Conservation (phyloP, 1,140 invertebrate species). For the Scaptomyza hsui region DNA sequence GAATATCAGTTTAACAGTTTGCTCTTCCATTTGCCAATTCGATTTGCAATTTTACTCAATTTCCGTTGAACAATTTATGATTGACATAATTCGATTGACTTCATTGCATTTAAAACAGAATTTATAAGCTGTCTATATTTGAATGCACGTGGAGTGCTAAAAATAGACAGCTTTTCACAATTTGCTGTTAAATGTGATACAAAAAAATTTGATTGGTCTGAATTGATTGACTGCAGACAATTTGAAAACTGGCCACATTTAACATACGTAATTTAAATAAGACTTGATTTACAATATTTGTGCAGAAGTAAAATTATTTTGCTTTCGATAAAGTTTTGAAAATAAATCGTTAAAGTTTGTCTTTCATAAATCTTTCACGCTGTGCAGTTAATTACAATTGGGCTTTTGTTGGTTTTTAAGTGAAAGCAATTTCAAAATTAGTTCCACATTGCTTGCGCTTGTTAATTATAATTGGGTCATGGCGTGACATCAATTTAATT, state of each 20-base stretch:
- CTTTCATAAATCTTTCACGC: not conserved
- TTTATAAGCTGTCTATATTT: not conserved
- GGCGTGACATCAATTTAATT: constrained; percentile 54
- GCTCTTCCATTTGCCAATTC: not conserved
- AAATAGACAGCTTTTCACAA: not conserved
- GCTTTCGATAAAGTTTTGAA: not conserved
- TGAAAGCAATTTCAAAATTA: constrained; percentile 29
- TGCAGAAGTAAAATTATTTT: not conserved
- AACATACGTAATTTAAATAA: not conserved
- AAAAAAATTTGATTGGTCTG: not conserved
- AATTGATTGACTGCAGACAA: not conserved
- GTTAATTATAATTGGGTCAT: constrained; percentile 43
- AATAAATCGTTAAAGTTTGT: too few relatives aligned
- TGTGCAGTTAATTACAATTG: constrained; percentile 19
- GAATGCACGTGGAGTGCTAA: too few relatives aligned
- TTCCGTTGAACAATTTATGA: constrained; percentile 6
- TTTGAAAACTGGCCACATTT: not conserved
- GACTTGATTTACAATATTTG: not conserved
- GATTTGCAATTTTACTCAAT: not conserved
- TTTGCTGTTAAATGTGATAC: not conserved
- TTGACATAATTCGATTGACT: constrained; percentile 11
- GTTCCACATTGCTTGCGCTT: constrained; percentile 20
- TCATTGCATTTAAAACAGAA: not conserved
- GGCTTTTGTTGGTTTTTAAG: not conserved
- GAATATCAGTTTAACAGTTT: too few relatives aligned